A percentile compares a stretch with the other conserved stretches of the same genome.
phyloP scores from a whole-genome alignment of 1,140 invertebrate species.

The Zaprionus capensis region DNA sequence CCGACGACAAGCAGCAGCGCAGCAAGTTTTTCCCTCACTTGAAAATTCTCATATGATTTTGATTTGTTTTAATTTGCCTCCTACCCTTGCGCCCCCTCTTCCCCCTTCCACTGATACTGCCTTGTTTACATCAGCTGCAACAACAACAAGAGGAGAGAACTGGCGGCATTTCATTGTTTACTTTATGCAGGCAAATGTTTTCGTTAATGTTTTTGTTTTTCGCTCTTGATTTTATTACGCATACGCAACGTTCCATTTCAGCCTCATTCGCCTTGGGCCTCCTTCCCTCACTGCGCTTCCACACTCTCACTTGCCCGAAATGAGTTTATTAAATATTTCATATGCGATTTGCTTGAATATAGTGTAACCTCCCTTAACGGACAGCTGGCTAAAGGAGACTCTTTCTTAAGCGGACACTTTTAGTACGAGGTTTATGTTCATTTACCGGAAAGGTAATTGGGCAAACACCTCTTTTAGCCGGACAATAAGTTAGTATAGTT shows the following conservation, averaged over 20 bases:
- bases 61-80: slow-evolving; percentile 77
- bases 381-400: no score
- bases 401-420: no score
- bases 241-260: slow-evolving; percentile 31
- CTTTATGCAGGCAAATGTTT: slow-evolving; percentile 47
- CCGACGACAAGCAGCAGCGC: slow-evolving; percentile 29
- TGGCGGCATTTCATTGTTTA: slow-evolving; percentile 23
- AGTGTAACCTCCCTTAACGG: no score
- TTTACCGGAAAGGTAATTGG: no score
- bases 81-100: background rate
- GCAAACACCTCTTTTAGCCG: no score
- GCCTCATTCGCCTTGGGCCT: background rate
- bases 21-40: slow-evolving; percentile 56
- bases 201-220: slow-evolving; percentile 73
- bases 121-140: slow-evolving; percentile 24
- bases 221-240: slow-evolving; percentile 66
- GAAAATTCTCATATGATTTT: slow-evolving; percentile 80
- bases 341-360: slow-evolving; percentile 5
- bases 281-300: background rate
- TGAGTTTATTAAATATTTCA: slow-evolving; percentile 68
- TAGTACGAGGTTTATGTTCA: no score
- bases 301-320: slow-evolving; percentile 62
- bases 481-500: no score
- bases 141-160: background rate
- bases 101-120: background rate